A percentile compares a stretch with the other conserved stretches of the same genome.
phyloP scores from a whole-genome alignment of 2,113 vertebrate species.

The Trematocara zebra region DNA sequence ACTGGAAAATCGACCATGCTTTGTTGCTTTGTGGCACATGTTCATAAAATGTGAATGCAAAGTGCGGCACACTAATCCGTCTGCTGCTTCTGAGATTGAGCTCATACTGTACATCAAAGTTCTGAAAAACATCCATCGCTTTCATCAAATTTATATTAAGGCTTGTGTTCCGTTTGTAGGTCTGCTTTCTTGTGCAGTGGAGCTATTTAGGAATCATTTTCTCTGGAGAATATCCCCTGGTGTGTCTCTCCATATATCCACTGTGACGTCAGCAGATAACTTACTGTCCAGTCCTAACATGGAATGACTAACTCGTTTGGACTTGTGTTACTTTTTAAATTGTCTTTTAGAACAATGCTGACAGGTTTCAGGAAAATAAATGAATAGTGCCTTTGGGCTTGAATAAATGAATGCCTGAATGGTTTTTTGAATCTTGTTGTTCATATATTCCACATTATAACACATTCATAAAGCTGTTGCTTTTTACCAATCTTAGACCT shows the following conservation, averaged over 20 bases:
- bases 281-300: background rate
- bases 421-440: background rate
- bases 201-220: conserved; percentile 49
- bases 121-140: conserved; percentile 31
- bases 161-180: conserved; percentile 38
- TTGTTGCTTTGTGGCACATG: conserved; percentile 4
- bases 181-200: conserved; percentile 9
- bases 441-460: background rate
- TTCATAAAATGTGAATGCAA: conserved; percentile 6
- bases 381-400: conserved; percentile 1
- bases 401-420: background rate
- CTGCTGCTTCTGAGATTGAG: conserved; percentile 22
- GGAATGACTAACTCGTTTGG: background rate
- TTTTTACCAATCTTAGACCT: background rate
- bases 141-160: conserved; percentile 60
- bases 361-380: conserved; percentile 1
- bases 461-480: background rate
- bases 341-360: background rate
- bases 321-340: conserved; percentile 27
- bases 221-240: conserved; percentile 28
- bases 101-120: conserved; percentile 31
- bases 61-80: background rate
- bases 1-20: background rate
- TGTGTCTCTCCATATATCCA: conserved; percentile 32
- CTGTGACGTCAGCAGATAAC: conserved; percentile 38